phyloP scores from a whole-genome alignment of 2,797 vertebrate species.

The Cyprinodon diabolis region DNA sequence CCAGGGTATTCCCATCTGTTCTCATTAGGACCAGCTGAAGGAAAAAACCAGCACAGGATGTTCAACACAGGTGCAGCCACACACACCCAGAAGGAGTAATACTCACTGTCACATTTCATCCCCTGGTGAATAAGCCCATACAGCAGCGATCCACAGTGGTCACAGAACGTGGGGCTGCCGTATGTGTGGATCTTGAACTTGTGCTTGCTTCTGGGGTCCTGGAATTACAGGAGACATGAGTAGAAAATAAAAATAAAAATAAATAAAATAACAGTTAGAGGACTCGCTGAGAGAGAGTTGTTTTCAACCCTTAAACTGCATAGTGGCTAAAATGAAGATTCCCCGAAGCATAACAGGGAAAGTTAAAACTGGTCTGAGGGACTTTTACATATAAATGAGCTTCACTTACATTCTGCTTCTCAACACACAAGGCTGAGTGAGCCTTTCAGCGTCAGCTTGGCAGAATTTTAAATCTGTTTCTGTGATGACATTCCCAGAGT shows the following conservation, averaged over 20 bases:
- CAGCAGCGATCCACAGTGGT: slow-evolving; percentile 96
- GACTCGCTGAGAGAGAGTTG: neutral
- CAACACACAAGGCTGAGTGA: neutral
- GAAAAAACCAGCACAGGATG: slow-evolving; percentile 41
- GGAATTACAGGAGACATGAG: slow-evolving; percentile 12
- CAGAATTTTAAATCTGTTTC: slow-evolving; percentile 4
- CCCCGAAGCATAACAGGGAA: neutral
- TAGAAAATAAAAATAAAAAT: neutral
- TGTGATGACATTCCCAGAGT: neutral
- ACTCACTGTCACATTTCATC: slow-evolving; percentile 99
- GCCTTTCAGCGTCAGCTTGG: neutral
- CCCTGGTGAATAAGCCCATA: slow-evolving; percentile 98
- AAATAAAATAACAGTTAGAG: neutral
- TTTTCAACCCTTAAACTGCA: neutral
- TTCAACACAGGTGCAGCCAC: slow-evolving; percentile 29
- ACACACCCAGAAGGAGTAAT: slow-evolving; percentile 4
- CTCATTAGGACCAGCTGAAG: slow-evolving; percentile 58
- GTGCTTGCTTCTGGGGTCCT: slow-evolving; percentile 99
- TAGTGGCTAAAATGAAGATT: neutral
- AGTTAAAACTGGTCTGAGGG: slow-evolving; percentile 1
- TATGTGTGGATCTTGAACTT: slow-evolving; percentile 99
- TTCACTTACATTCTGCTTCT: neutral
- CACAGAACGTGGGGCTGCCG: slow-evolving; percentile 96
- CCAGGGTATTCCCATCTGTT: slow-evolving; percentile 69
- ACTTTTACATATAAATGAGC: slow-evolving; percentile 8